Base-by-base conservation (phyloP, 2,797 vertebrate genomes). In the Eulemur rubriventer region DNA sequence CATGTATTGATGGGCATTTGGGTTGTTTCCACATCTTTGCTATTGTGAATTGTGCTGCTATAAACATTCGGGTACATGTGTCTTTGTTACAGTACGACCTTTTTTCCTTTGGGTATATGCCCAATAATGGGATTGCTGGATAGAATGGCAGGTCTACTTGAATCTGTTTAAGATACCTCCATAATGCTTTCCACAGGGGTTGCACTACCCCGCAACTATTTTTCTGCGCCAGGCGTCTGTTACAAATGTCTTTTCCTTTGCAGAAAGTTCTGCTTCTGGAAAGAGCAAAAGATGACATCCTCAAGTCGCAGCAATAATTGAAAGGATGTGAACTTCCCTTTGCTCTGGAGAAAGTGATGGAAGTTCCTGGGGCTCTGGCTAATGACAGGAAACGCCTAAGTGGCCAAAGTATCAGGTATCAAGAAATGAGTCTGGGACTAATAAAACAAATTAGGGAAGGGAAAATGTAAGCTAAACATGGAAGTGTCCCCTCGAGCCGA, bases 311-410 rank as follows among this genome's bases (percentile, higher is more conserved):
- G 72, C 35, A 35, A 0, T 48, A 38, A 75, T 17, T 55, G 92
- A 79, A 78, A 70, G 8, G 61, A 70, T 0, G 0, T 9, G 95
- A 82, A 57, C 46, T 67, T 65, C 22, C 52, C 13, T 41, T 38
- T 48, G 26, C 61, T 78, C 46, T n/a, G 24, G 46, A 67, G 38
- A 78, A 87, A 43, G 57, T 67, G 84, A 41, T 65, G 87, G 41
- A 79, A 46, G 50, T 59, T 91, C 78, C 33, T 0, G 0, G 72
- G 76, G 20, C 63, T 48, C 50, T 43, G 41, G 48, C 38, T 96
- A 96, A 95, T 48, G 85, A 84, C 83, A 59, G 81, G 95, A 97
- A 96, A 79, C 0, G 3, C 4, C 0, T 26, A 84, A 93, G 94
- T 78, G 89, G 76, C 63, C 46, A 8, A 43, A 91, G 41, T n/a